phyloP scores from a whole-genome alignment of 2,888 invertebrate genomes.

The Dolichomitus sp. region DNA sequence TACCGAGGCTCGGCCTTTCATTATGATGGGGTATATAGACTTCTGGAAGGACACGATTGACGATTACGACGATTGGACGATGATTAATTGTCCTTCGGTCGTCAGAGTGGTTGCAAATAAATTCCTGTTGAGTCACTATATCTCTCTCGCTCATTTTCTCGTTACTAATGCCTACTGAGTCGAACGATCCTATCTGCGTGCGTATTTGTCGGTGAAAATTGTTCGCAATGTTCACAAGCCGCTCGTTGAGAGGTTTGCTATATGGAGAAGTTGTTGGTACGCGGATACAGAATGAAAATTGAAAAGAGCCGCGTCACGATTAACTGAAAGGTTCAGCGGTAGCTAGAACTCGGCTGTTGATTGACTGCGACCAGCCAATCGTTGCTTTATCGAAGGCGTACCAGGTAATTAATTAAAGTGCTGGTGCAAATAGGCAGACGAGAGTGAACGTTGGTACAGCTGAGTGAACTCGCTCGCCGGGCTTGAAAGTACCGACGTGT shows the following conservation, averaged over 20 bases:
- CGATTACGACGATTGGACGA: constrained; percentile 46
- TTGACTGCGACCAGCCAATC: constrained; percentile 65
- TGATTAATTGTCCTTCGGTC: constrained; percentile 33
- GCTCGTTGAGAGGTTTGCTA: background rate
- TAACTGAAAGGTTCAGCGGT: constrained; percentile 2
- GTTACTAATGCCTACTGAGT: background rate
- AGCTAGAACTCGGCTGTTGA: constrained; percentile 17
- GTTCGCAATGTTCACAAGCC: background rate
- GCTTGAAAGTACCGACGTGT: background rate
- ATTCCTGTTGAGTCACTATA: constrained; percentile 15
- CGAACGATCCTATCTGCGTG: constrained; percentile 3
- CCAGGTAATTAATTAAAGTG: constrained; percentile 84
- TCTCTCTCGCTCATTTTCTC: background rate
- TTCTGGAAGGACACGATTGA: constrained; percentile 12
- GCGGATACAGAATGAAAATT: constrained; percentile 4
- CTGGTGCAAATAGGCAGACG: constrained; percentile 78
- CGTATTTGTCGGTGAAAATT: constrained; percentile 11
- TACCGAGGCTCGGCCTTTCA: constrained; percentile 19
- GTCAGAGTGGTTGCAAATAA: constrained; percentile 25
- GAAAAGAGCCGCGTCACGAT: constrained; percentile 12
- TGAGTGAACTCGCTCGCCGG: constrained; percentile 53
- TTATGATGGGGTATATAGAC: background rate
- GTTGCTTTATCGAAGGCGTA: constrained; percentile 76
- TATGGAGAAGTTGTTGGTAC: background rate
- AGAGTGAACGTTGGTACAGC: constrained; percentile 58